Percentiles rank a stretch among this genome's conserved stretches.
Conservation (phyloP, 2,113 vertebrate genomes). For the Seriola dumerili region DNA sequence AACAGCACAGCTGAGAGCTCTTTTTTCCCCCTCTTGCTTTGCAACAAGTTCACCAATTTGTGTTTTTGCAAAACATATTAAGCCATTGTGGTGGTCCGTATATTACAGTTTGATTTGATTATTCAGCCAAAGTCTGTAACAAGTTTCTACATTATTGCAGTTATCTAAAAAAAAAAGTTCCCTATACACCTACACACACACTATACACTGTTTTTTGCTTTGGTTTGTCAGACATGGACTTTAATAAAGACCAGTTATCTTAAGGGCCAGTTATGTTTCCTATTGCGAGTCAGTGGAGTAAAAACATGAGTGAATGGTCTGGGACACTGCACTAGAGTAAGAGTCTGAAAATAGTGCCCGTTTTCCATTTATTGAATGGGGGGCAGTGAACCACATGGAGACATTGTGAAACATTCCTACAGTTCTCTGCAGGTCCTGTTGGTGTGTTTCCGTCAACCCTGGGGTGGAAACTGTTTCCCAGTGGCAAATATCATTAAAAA, state of each 20-base stretch:
- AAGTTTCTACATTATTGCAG: slow-evolving; percentile 13
- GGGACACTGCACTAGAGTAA: not conserved
- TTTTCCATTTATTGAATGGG: not conserved
- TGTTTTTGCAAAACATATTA: not conserved
- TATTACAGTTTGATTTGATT: not conserved
- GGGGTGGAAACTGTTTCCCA: not conserved
- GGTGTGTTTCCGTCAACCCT: not conserved
- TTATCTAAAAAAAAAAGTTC: not conserved
- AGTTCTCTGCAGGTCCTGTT: not conserved
- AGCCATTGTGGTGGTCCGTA: not conserved
- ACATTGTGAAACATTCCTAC: not conserved
- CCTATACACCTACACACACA: not conserved
- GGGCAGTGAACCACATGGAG: not conserved
- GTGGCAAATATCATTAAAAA: too few relatives aligned
- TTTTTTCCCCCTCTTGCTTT: not conserved
- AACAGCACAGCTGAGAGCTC: not conserved
- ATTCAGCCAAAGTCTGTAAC: not conserved
- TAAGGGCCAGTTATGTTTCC: slow-evolving; percentile 16
- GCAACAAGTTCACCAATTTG: not conserved
- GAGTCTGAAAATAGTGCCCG: not conserved
- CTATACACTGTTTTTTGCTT: not conserved
- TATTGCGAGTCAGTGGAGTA: not conserved
- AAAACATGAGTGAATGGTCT: slow-evolving; percentile 2
- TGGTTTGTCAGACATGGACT: slow-evolving; percentile 1
- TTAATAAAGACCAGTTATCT: not conserved